Evolutionary conservation across 2,888 invertebrate genomes (phyloP), one percentile per base, ranked within the genome.

Genomic region (Ennomos fuscantarius): DNA sequence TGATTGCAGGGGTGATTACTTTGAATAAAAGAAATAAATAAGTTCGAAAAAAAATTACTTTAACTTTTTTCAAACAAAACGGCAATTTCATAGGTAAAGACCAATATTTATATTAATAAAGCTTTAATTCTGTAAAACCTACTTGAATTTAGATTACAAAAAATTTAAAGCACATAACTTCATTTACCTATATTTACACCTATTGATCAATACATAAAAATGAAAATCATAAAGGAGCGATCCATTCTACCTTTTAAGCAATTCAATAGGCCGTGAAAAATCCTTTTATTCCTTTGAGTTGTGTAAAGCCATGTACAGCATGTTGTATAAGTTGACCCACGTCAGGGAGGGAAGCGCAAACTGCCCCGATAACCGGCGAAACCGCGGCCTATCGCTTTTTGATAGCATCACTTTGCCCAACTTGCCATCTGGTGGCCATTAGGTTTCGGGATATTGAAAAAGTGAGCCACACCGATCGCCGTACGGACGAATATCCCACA

Each of bases 371-470:
- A 91, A 91, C 91, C 86, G 86, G 76, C 78, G 82, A 84, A 84
- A 85, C 87, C 89, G 81, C 89, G 70, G 88, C 89, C 90, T 90
- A 92, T 90, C 86, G 90, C 86, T 89, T 90, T 92, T 92, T 92
- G 91, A 92, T 92, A 89, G 90, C 91, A 89, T 89, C 91, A 90
- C 91, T 92, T 92, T 90, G 81, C 82, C 85, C 82, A 91, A 91
- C 87, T 91, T 86, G 87, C 90, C 92, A 92, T 89, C 87, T 92
- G 92, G 73, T 80, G 84, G 84, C 90, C 92, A 91, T 92, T 92
- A 92, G 89, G 82, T 87, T 68, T 73, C 52, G 85, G 84, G 86
- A 90, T 91, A 91, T 91, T 92, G 91, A 91, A 92, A 91, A 92
- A 91, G 87, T 91, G 82, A 85, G 84, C 84, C 79, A 71, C 66